Evolutionary conservation across 1,140 invertebrate species (phyloP), one percentile per base, ranked within the genome.

Genomic region (Dendroctonus ponderosae): DNA sequence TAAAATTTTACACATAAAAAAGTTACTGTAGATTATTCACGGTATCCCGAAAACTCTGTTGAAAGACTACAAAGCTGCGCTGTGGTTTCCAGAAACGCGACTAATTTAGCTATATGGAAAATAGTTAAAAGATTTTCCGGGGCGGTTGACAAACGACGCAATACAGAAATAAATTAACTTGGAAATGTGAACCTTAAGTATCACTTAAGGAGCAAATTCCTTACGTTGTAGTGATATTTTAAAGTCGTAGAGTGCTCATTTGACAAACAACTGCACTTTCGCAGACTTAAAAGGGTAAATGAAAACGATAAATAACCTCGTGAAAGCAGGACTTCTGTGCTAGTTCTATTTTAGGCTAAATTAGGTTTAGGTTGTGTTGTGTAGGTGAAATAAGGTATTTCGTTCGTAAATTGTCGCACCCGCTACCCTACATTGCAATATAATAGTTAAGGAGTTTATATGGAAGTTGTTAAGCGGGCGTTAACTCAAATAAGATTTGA

Each of bases 251-350:
- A 60, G 15, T 60, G 58, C 58, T 60, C 58, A 60, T 60, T 60
- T 60, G 58, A 60, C 58, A 60, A 60, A 60, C 58, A 60, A 60
- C 58, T 60, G 58, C 58, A 60, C 58, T 60, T 50, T 60, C 58
- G 58, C 58, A 60, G 58, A 49, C 58, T 60, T 60, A 60, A 60
- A 60, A 60, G 58, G 58, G 58, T 60, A 60, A 60, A 60, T 60
- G 58, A 60, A 60, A 60, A 60, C 58, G 58, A 60, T 60, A 60
- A 60, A 60, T 60, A 60, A 60, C 58, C 9, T 39, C 26, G 58
- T 37, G 58, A 50, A 50, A 50, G 58, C 44, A 48, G 58, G 15
- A 60, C 46, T 60, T 37, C 41, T 59, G 44, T 39, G 43, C 39
- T 48, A 50, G 58, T 60, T 12, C 46, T 40, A 50, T 60, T 60